Evolutionary conservation across 1,140 invertebrate species (phyloP), one percentile per base, ranked within the genome.

Genomic region (Drosophila tani): DNA sequence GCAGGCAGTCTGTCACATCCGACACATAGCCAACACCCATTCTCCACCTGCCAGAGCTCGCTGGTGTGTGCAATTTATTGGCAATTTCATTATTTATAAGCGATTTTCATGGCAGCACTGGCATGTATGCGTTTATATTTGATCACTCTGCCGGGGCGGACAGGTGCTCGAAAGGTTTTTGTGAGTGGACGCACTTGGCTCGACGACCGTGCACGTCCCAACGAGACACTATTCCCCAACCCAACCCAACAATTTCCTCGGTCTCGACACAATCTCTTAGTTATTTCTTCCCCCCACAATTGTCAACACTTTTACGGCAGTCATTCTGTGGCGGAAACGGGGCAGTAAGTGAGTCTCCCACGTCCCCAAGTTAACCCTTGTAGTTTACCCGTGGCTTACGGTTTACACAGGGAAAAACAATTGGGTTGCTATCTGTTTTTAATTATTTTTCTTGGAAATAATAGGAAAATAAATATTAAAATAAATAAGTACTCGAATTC

Each of bases 41-140:
- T 47, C 38, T 53, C 9, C 47, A 5, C 21, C 24, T 19, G 29
- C 45, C 19, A 35, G 51, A 40, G 11, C 15, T 43, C 46, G 35
- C 45, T 65, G 40, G 51, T 45, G 49, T 71, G 50, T 78, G 62
- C 80, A 81, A 65, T 87, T 88, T 87, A 87, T 84, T 78, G 81
- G 66, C 74, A 69, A 81, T 84, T 87, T 73, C 82, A 73, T 86
- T 86, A 86, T 79, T 79, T 82, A 86, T 81, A 86, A 79, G 68
- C 75, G 67, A 50, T 75, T 85, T 79, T 75, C 77, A 85, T 58
- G 65, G 55, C 66, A 57, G 21, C 71, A 73, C 50, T 77, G 51
- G 11, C 64, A 47, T 62, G 35, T 53, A 40, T 71, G 49, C 59
- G 45, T 41, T 49, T 50, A 46, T 43, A 66, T 53, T 78, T 53